A percentile compares a stretch with the other conserved stretches of the same genome.
Conservation (phyloP, 2,113 vertebrate genomes). For the Zeus faber region DNA sequence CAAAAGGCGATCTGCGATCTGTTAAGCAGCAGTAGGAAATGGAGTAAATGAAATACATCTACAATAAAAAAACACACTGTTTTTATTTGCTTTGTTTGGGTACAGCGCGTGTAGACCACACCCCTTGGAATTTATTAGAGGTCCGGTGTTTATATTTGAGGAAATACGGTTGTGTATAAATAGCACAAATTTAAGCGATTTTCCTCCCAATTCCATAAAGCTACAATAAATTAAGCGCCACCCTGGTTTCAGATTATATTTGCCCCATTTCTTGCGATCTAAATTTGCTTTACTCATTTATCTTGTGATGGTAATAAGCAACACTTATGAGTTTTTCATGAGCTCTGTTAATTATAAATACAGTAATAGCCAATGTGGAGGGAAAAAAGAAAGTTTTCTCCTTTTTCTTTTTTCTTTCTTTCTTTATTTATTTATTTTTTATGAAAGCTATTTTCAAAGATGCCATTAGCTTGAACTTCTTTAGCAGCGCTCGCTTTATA, state of each 20-base stretch:
- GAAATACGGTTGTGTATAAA: no score
- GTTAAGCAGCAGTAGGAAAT: no score
- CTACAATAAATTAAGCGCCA: not conserved
- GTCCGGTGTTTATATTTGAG: no score
- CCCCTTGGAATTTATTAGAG: no score
- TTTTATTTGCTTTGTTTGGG: no score
- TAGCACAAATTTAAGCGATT: no score
- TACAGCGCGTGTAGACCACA: no score
- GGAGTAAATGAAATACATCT: no score
- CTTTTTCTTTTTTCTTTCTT: no score
- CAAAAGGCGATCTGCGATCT: no score
- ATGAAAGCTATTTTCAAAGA: constrained; percentile 21
- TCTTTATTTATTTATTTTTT: constrained; percentile 40
- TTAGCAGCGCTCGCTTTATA: constrained; percentile 47
- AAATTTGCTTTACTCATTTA: constrained; percentile 26
- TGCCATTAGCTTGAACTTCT: constrained; percentile 44
- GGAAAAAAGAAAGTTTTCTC: no score
- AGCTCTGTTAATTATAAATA: constrained; percentile 46
- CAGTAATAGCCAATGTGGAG: constrained; percentile 44
- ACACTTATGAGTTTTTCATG: constrained; percentile 31
- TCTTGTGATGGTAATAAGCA: constrained; percentile 43
- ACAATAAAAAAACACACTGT: no score
- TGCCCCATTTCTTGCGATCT: constrained; percentile 26
- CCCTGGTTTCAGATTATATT: not conserved
- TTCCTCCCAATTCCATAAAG: not conserved